These are phyloP conservation scores for Elachura formosa DNA, from an alignment of 2,113 vertebrate species.

Conservation along the genomic window DNA sequence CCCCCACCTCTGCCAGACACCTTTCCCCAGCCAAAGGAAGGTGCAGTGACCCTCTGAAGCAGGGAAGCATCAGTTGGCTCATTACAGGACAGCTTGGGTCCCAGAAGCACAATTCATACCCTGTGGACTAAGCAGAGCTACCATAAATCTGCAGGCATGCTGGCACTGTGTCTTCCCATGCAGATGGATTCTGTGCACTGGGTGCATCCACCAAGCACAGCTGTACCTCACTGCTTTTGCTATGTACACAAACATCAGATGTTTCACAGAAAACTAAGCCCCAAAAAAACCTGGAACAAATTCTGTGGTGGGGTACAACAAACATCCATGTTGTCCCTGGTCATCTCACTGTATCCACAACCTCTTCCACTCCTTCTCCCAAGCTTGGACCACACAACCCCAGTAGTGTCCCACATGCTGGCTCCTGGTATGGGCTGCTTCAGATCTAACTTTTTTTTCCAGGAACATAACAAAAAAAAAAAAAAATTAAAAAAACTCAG, in stretches of 20 bases:
- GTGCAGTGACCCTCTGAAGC: not conserved
- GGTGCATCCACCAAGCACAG: fast-evolving
- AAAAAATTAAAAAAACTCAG: too few relatives aligned
- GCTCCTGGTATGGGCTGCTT: fast-evolving
- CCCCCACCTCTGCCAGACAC: not conserved
- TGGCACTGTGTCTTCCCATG: not conserved
- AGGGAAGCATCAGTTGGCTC: not conserved
- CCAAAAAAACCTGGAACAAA: not conserved
- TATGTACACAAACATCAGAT: not conserved
- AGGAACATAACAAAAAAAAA: not conserved
- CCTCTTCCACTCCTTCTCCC: not conserved
- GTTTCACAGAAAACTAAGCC: not conserved
- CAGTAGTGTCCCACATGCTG: not conserved
- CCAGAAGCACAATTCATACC: not conserved
- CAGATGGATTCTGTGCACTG: not conserved
- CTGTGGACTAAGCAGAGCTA: not conserved
- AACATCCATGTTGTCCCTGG: not conserved
- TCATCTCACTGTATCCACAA: not conserved
- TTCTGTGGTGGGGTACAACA: not conserved
- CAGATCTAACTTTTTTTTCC: not conserved
- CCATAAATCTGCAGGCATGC: not conserved
- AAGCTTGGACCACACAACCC: not conserved
- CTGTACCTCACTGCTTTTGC: not conserved
- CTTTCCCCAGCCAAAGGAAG: not conserved
- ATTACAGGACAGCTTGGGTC: not conserved